phyloP scores from a whole-genome alignment of 2,888 invertebrate species.

The Melanophora roralis region DNA sequence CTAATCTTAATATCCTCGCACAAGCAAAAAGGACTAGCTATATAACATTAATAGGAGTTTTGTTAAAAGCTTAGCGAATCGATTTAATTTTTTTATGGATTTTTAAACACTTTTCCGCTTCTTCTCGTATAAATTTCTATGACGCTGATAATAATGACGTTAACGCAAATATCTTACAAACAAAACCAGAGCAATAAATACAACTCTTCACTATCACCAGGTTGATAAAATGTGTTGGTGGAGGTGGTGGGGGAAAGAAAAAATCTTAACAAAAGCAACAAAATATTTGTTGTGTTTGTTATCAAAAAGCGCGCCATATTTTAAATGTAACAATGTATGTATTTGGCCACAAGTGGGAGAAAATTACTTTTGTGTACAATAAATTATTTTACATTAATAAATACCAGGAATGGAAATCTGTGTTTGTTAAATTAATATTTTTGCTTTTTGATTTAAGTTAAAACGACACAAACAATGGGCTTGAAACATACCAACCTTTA shows the following conservation, averaged over 20 bases:
- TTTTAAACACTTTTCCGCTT: not conserved
- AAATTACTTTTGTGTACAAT: conserved; percentile 6
- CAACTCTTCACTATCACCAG: conserved; percentile 1
- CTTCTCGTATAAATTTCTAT: not conserved
- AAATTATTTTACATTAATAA: not conserved
- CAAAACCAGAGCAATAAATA: not conserved
- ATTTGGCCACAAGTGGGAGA: conserved; percentile 4
- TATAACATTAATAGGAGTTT: too few species aligned
- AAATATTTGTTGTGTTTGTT: not conserved
- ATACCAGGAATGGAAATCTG: not conserved
- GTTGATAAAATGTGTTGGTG: conserved; percentile 38
- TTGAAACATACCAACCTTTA: too few species aligned
- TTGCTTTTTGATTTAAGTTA: too few species aligned
- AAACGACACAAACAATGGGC: too few species aligned
- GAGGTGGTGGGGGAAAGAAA: not conserved
- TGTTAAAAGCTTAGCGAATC: not conserved
- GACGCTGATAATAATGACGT: conserved; percentile 7
- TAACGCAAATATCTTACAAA: not conserved
- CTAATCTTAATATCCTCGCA: too few species aligned
- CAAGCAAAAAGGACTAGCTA: too few species aligned
- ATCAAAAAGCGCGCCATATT: conserved; percentile 26
- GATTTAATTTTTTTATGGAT: not conserved
- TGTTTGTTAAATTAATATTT: not conserved
- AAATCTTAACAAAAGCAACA: conserved; percentile 3
- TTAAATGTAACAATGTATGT: not conserved